These are phyloP conservation scores for Gila robusta DNA, from an alignment of 2,797 vertebrate species.

Conservation along the genomic window DNA sequence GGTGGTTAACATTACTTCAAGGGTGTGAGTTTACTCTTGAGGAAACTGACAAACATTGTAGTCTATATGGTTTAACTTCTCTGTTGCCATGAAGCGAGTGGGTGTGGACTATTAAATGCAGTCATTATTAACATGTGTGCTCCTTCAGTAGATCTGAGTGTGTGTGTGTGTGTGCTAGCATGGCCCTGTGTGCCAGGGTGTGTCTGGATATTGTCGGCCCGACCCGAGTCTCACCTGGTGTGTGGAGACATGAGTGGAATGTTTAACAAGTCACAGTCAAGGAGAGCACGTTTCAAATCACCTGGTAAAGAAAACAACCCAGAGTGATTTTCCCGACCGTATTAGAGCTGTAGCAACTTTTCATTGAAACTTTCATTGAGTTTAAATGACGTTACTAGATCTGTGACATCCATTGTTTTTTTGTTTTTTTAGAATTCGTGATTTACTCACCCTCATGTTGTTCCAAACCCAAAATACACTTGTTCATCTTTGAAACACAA, in stretches of 20 bases:
- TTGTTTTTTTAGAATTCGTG: neutral
- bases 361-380: neutral
- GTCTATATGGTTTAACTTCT: neutral
- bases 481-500: neutral
- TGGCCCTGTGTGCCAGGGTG: neutral
- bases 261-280: constrained; percentile 21
- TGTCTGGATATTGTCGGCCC: constrained; percentile 19
- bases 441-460: neutral
- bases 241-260: neutral
- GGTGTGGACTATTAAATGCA: constrained; percentile 17
- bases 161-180: neutral
- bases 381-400: neutral
- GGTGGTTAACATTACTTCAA: too few relatives aligned
- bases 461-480: neutral
- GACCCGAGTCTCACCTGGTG: constrained; percentile 26
- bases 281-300: constrained; percentile 13
- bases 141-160: neutral
- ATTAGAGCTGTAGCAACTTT: neutral
- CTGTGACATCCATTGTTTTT: neutral
- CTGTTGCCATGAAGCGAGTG: neutral
- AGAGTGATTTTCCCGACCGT: neutral
- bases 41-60: neutral
- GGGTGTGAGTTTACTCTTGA: neutral
- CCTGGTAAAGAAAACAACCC: neutral
- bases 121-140: neutral